These are phyloP conservation scores for Laterallus jamaicensis DNA, from an alignment of 2,113 vertebrate genomes.

Conservation along the genomic window DNA sequence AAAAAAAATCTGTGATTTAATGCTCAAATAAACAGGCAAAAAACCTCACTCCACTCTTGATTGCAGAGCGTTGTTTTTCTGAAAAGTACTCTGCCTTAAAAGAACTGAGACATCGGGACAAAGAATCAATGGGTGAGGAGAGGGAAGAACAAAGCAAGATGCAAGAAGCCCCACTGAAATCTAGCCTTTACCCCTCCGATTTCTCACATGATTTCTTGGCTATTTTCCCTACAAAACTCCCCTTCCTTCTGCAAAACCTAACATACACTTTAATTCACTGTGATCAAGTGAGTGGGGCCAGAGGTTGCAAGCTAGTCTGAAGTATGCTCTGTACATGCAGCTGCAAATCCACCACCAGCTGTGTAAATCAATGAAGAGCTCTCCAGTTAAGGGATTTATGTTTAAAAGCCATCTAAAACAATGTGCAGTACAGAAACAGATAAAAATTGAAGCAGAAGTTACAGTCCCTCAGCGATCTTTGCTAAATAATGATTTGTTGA, in stretches of 20 bases:
- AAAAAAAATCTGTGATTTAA: background rate
- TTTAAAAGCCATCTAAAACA: background rate
- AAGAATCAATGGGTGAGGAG: background rate
- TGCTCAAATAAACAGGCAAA: background rate
- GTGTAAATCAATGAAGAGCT: background rate
- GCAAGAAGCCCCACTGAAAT: background rate
- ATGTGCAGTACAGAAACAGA: background rate
- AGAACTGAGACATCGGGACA: background rate
- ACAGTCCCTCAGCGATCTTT: background rate
- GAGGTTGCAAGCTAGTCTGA: background rate
- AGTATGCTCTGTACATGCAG: background rate
- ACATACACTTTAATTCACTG: background rate
- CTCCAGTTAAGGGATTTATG: background rate
- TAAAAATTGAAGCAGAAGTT: background rate
- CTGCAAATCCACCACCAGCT: background rate
- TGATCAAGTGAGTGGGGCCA: background rate
- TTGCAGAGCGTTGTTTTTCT: background rate
- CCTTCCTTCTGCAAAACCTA: background rate
- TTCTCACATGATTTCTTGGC: background rate
- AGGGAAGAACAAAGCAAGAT: background rate
- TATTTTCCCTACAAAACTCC: background rate
- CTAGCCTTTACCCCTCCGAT: background rate
- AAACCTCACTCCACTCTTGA: fast-evolving
- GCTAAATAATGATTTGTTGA: background rate
- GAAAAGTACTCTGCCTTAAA: background rate